These are phyloP conservation scores for Varroa destructor DNA, from an alignment of 1,140 invertebrate genomes.

Conservation along the genomic window DNA sequence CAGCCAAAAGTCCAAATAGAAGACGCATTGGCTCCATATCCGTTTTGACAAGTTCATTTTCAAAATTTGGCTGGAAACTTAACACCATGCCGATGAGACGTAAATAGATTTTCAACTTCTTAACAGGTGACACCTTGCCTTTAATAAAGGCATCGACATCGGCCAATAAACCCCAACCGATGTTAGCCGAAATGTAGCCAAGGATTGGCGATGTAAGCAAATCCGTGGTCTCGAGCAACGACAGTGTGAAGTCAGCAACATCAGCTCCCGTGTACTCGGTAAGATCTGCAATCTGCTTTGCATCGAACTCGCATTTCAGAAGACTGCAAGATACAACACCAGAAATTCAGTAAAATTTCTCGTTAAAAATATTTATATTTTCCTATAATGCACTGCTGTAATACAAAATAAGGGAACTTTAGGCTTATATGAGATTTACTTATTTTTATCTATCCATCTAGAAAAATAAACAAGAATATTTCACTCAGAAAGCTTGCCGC, in stretches of 20 bases:
- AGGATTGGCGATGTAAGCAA: neutral
- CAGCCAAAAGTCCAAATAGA: slow-evolving; percentile 3
- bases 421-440: no score
- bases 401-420: no score
- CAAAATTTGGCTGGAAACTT: slow-evolving; percentile 5
- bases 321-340: neutral
- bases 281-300: neutral
- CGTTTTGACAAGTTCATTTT: slow-evolving; percentile 11
- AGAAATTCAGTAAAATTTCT: neutral
- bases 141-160: neutral
- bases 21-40: slow-evolving; percentile 2
- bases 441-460: no score
- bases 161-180: slow-evolving; percentile 8
- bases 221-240: neutral
- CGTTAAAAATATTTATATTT: neutral
- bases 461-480: no score
- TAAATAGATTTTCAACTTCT: slow-evolving; percentile 12
- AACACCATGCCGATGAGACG: slow-evolving; percentile 15
- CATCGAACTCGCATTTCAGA: neutral
- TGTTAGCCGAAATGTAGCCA: slow-evolving; percentile 16
- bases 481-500: no score
- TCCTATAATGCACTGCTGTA: no score
- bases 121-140: neutral
- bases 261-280: slow-evolving; percentile 6
- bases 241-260: neutral